Evolutionary conservation across 2,113 vertebrate genomes (phyloP).

Genomic region (Noturus placidus): DNA sequence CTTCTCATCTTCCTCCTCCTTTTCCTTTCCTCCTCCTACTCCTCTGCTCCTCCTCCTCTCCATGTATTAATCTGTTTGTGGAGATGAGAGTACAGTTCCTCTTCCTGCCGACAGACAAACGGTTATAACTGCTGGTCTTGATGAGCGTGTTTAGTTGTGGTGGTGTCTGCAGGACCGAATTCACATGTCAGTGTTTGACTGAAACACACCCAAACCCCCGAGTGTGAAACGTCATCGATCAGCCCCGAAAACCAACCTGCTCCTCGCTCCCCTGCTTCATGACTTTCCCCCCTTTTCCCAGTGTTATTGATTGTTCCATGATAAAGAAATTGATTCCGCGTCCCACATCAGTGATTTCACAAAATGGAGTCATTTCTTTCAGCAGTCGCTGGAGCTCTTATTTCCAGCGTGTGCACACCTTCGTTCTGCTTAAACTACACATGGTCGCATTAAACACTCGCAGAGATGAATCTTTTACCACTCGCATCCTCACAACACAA

Average conservation of each 20-base stretch:
- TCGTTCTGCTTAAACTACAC: neutral
- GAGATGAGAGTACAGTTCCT: neutral
- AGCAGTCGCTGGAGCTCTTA: neutral
- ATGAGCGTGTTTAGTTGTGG: neutral
- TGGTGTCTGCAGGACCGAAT: neutral
- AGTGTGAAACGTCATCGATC: constrained; percentile 9
- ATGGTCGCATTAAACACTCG: neutral
- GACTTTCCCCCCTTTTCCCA: neutral
- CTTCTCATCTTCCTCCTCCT: no score
- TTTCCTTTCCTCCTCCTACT: no score
- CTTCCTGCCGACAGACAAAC: neutral
- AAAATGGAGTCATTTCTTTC: constrained; percentile 30
- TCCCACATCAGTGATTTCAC: constrained; percentile 32
- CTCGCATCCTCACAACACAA: neutral
- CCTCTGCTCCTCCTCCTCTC: neutral
- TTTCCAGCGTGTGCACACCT: neutral
- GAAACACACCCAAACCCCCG: no score
- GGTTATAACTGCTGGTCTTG: neutral
- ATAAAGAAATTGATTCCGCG: constrained; percentile 34
- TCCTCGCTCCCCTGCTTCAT: neutral
- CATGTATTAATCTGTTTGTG: no score
- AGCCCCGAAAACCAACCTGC: neutral
- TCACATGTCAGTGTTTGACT: neutral
- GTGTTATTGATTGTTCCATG: constrained; percentile 40
- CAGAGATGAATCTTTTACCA: neutral